A percentile compares a stretch with the other conserved stretches of the same genome.
Conservation (phyloP, 2,797 vertebrate genomes). For the Rallus crepitans region DNA sequence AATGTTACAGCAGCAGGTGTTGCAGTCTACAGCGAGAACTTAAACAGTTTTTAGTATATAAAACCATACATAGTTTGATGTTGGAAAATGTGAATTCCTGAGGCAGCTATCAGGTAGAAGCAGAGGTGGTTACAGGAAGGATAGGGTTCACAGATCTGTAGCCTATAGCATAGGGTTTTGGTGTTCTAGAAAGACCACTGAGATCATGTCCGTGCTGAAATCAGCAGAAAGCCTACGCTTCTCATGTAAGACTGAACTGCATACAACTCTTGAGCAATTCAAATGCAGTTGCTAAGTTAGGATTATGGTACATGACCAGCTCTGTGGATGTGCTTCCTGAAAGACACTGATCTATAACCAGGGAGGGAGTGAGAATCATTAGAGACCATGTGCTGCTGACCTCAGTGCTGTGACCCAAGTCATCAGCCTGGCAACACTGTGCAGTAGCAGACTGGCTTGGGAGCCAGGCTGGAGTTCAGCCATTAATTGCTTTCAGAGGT, state of each 20-base stretch:
- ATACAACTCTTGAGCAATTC: background rate
- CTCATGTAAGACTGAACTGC: background rate
- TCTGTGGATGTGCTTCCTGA: background rate
- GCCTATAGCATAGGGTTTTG: background rate
- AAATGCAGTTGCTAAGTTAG: background rate
- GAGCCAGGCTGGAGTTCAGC: background rate
- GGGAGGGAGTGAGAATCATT: background rate
- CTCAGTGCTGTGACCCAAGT: background rate
- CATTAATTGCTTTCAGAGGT: background rate
- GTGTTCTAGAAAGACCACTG: background rate
- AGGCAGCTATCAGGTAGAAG: background rate
- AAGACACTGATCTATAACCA: background rate
- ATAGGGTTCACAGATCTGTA: background rate
- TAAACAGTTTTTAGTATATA: background rate
- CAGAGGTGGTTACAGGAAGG: background rate
- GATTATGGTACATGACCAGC: background rate
- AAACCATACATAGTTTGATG: background rate
- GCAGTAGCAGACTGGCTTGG: background rate
- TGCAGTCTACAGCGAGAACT: background rate
- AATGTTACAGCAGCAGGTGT: background rate
- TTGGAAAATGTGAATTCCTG: background rate
- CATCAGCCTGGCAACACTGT: fast-evolving
- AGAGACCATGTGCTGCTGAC: fast-evolving
- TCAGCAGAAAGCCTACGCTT: background rate
- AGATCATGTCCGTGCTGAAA: background rate